Evolutionary conservation across 2,797 vertebrate species (phyloP).

Genomic region (Eulemur rubriventer): DNA sequence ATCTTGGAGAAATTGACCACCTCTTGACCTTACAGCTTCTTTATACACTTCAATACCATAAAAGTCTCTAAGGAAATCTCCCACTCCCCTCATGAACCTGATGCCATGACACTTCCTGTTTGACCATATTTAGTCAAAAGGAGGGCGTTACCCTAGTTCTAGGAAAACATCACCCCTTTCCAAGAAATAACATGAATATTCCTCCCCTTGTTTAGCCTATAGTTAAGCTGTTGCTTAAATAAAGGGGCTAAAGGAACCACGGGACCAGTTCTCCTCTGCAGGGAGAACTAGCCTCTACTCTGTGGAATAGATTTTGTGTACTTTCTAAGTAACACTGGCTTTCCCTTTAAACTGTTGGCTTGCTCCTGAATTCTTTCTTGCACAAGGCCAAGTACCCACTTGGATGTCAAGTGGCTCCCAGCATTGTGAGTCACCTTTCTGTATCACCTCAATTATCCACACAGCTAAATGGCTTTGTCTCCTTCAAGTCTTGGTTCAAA

Average conservation of each 20-base stretch:
- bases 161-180: background rate
- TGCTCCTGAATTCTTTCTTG: background rate
- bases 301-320: background rate
- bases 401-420: background rate
- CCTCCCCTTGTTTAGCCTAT: background rate
- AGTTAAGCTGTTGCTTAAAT: background rate
- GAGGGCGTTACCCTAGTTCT: background rate
- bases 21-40: background rate
- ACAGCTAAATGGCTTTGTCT: background rate
- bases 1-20: background rate
- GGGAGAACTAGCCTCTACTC: background rate
- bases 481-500: background rate
- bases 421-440: background rate
- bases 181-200: background rate
- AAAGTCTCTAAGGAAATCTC: background rate
- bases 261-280: background rate
- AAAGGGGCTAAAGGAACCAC: background rate
- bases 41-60: background rate
- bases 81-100: background rate
- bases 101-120: background rate
- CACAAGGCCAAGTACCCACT: background rate
- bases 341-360: background rate
- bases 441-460: background rate
- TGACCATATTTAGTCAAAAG: background rate
- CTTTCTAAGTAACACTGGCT: background rate